Evolutionary conservation across 2,888 invertebrate genomes (phyloP), one percentile per base, ranked within the genome.

Genomic region (Cordilura impudica): DNA sequence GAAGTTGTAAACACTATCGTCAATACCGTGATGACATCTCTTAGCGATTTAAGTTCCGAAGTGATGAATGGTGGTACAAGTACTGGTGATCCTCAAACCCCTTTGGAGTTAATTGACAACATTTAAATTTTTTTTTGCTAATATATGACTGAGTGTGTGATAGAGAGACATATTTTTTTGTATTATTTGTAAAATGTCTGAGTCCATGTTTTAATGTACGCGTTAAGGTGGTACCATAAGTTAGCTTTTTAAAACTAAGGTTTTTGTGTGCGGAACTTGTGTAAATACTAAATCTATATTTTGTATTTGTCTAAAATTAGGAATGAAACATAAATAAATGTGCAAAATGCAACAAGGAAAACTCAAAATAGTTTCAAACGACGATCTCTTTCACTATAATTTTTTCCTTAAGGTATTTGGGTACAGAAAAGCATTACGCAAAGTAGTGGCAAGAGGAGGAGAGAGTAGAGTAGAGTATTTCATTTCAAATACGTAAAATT

Each of bases 1-100:
- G 86, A 88, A 49, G 75, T 85, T 14, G 78, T 88, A 8, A 87
- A 84, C 66, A 85, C 88, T n/a, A 81, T 87, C 0, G 82, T 85
- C 39, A 85, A 87, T 2, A 84, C 87, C 29, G 75, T 88, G 12
- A 83, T 86, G 45, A 84, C 86, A 12, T 83, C 87, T 3, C 61
- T 71, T 23, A 67, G 67, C 18, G 78, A 76, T 70, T 82, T 84
- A 10, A 83, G 84, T 72, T 81, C 71, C 2, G 82, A 81, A 21
- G 29, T 81, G 18, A 45, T 63, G 23, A 58, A 71, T 70, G 73
- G 74, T 54, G 76, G 77, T 43, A 76, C 79, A 47, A 87, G 85
- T 75, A 87, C 87, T 21, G 86, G 84, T 7, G 87, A 87, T 84
- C 87, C 87, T 0, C 87, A 87, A 76, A 87, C 87, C 12, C 85